Conservation (phyloP, 2,113 vertebrate genomes). For the Ochotona curzoniae region DNA sequence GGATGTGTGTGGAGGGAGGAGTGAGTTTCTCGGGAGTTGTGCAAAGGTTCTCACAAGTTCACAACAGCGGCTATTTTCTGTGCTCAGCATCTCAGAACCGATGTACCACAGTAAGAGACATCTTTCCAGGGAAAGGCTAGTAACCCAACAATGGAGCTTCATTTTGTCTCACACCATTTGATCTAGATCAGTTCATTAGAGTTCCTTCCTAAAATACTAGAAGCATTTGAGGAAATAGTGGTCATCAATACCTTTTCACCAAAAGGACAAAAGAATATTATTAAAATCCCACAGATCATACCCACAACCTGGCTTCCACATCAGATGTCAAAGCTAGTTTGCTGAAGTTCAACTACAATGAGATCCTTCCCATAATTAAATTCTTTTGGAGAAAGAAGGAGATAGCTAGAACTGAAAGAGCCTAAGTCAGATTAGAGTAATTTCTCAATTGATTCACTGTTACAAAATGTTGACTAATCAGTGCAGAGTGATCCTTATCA, state of each 20-base stretch:
- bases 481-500: background rate
- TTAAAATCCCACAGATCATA: background rate
- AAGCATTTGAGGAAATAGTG: conserved; percentile 10
- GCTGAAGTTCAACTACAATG: background rate
- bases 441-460: background rate
- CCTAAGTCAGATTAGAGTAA: background rate
- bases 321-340: background rate
- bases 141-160: background rate
- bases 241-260: conserved; percentile 40
- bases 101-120: background rate
- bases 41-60: background rate
- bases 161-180: conserved; percentile 13
- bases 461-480: conserved; percentile 25
- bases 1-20: background rate
- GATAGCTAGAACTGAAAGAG: background rate
- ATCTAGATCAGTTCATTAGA: background rate
- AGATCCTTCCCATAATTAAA: conserved; percentile 23
- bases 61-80: background rate
- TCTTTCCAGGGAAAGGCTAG: background rate
- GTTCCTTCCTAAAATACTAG: background rate
- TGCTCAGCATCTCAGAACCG: background rate
- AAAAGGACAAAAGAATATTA: conserved; percentile 7
- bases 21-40: background rate
- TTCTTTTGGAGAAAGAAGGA: background rate
- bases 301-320: background rate